A percentile compares a stretch with the other conserved stretches of the same genome.
Conservation (phyloP, 1,140 invertebrate genomes). For the Neodiprion virginianus region DNA sequence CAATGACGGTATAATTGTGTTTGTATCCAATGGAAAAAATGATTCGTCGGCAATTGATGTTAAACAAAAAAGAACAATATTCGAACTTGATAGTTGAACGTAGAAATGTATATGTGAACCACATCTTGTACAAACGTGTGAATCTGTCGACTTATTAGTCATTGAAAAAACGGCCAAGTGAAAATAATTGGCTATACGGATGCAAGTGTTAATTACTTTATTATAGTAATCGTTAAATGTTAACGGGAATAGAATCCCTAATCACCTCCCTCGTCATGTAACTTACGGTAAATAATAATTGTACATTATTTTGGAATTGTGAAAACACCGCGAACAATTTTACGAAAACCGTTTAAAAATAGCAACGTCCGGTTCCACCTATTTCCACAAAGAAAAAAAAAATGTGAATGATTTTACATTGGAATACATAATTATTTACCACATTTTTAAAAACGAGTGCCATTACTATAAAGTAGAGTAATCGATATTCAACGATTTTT, state of each 20-base stretch:
- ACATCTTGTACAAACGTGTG: no score
- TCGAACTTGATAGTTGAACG: neutral
- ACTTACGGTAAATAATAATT: neutral
- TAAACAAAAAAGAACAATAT: neutral
- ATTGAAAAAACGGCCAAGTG: no score
- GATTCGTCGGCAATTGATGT: neutral
- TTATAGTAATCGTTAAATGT: neutral
- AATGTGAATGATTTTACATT: neutral
- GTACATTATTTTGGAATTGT: neutral
- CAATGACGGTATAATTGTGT: neutral
- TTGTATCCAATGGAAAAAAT: no score
- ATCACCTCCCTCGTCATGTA: neutral
- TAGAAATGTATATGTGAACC: no score
- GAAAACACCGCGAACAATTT: neutral
- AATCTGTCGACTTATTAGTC: neutral
- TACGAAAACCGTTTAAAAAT: neutral
- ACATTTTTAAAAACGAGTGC: neutral
- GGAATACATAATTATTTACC: neutral
- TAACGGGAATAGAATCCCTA: no score
- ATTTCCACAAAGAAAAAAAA: neutral
- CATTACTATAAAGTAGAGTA: neutral
- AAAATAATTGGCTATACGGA: no score
- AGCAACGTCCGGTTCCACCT: neutral
- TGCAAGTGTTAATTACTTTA: neutral
- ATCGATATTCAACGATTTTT: neutral